These are phyloP conservation scores for Abscondita cerata DNA, from an alignment of 2,888 invertebrate genomes.

Conservation along the genomic window DNA sequence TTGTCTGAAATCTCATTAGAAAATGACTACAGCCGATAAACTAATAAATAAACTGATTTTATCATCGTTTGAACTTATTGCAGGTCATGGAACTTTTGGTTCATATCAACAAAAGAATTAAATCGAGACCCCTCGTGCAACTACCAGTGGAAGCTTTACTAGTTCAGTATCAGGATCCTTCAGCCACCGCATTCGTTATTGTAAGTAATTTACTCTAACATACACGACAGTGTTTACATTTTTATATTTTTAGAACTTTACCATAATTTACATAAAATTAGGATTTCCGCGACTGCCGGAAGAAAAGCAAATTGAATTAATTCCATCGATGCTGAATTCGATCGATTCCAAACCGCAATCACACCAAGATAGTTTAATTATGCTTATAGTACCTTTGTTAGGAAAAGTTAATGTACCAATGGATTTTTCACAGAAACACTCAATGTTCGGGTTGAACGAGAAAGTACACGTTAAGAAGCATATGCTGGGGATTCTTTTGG, in stretches of 20 bases:
- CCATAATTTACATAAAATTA: constrained; percentile 91
- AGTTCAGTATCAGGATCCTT: constrained; percentile 79
- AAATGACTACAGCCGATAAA: no score
- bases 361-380: constrained; percentile 86
- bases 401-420: constrained; percentile 73
- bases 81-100: constrained; percentile 92
- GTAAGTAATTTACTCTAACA: constrained; percentile 61
- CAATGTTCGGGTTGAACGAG: constrained; percentile 74
- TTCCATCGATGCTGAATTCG: constrained; percentile 77
- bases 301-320: constrained; percentile 76
- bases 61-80: no score
- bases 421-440: constrained; percentile 67
- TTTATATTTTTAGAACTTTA: constrained; percentile 80
- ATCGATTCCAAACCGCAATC: constrained; percentile 80
- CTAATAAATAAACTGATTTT: no score
- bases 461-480: constrained; percentile 73
- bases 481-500: constrained; percentile 79
- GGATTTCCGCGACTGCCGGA: constrained; percentile 84
- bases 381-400: constrained; percentile 80
- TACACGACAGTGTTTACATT: constrained; percentile 4
- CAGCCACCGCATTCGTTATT: constrained; percentile 78
- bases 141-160: constrained; percentile 86
- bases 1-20: no score
- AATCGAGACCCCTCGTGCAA: constrained; percentile 82
- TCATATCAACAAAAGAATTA: constrained; percentile 89